Percentiles rank a stretch among this genome's conserved stretches.
Conservation (phyloP, 1,140 invertebrate species). For the Drosophila lacertosa region DNA sequence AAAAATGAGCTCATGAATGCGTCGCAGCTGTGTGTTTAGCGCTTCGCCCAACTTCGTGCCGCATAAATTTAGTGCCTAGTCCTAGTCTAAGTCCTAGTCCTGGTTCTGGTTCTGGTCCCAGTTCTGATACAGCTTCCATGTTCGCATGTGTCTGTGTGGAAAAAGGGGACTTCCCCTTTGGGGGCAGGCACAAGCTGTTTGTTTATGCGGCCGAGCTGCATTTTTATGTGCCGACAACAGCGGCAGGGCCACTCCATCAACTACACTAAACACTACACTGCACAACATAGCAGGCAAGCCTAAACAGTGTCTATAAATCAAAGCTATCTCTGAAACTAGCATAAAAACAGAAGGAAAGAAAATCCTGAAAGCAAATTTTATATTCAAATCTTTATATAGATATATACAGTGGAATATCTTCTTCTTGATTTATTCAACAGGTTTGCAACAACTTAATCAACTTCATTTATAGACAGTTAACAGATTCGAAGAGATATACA, state of each 20-base stretch:
- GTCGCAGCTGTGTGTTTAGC: slow-evolving; percentile 61
- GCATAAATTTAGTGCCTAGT: slow-evolving; percentile 67
- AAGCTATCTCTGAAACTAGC: background rate
- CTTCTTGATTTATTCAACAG: slow-evolving; percentile 12
- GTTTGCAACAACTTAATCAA: slow-evolving; percentile 9
- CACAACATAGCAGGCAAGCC: slow-evolving; percentile 33
- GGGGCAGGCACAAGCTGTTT: slow-evolving; percentile 64
- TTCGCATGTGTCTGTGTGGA: slow-evolving; percentile 15
- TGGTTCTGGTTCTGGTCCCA: slow-evolving; percentile 1
- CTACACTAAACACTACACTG: slow-evolving; percentile 38
- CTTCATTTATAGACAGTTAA: slow-evolving; percentile 1
- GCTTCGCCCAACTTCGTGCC: slow-evolving; percentile 62
- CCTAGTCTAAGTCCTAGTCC: slow-evolving; percentile 2
- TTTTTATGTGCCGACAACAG: slow-evolving; percentile 67
- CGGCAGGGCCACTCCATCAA: slow-evolving; percentile 62
- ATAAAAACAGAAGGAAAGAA: too few species aligned
- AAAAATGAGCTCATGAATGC: slow-evolving; percentile 46
- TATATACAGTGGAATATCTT: background rate
- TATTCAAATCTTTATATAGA: too few species aligned
- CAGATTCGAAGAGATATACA: slow-evolving; percentile 9
- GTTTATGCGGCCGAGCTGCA: slow-evolving; percentile 75
- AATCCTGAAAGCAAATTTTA: too few species aligned
- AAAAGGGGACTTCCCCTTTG: background rate
- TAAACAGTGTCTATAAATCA: background rate
- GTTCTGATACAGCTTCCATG: too few species aligned